These are phyloP conservation scores for Oncorhynchus tshawytscha DNA, from an alignment of 2,113 vertebrate species.

Conservation along the genomic window DNA sequence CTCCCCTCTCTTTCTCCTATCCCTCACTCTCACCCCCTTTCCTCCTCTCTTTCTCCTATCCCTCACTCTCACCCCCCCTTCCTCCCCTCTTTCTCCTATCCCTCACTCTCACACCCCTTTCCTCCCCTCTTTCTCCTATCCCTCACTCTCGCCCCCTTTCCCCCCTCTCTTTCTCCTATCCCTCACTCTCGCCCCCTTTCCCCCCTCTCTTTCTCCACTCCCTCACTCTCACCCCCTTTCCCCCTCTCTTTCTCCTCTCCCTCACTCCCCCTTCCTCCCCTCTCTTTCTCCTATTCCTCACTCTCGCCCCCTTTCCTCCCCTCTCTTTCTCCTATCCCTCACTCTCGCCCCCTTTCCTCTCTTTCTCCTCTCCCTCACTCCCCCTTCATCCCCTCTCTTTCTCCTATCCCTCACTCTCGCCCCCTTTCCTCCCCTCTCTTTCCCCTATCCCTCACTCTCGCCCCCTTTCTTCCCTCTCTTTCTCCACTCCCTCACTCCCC, in stretches of 20 bases:
- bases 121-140: conserved; percentile 64
- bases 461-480: not conserved
- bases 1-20: conserved; percentile 61
- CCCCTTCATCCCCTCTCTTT: conserved; percentile 37
- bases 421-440: conserved; percentile 5
- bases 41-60: not conserved
- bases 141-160: conserved; percentile 55
- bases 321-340: conserved; percentile 29
- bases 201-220: not conserved
- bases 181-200: too few relatives aligned
- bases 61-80: too few relatives aligned
- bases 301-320: too few relatives aligned
- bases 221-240: conserved; percentile 15
- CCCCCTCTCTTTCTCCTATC: conserved; percentile 59
- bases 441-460: conserved; percentile 21
- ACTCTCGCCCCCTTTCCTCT: conserved; percentile 52
- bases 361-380: conserved; percentile 25
- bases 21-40: too few relatives aligned
- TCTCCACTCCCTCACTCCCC: too few relatives aligned
- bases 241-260: too few relatives aligned
- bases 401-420: conserved; percentile 25
- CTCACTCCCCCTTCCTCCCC: too few relatives aligned
- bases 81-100: conserved; percentile 62
- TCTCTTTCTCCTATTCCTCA: too few relatives aligned
- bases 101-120: conserved; percentile 52